These are phyloP conservation scores for Agriopis aurantiaria DNA, from an alignment of 2,888 invertebrate species.

Conservation along the genomic window DNA sequence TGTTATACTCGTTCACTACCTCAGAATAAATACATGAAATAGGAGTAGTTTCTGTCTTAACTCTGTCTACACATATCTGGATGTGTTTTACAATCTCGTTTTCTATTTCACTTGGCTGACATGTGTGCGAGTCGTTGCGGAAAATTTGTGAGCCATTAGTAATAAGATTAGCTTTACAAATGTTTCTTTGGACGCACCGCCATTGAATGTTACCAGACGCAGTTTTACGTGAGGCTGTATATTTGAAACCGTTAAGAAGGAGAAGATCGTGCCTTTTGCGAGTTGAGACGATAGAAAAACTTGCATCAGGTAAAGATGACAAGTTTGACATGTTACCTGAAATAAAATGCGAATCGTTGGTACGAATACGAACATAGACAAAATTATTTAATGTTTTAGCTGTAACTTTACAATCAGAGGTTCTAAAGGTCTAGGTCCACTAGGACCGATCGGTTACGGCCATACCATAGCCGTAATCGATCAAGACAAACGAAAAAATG, in stretches of 20 bases:
- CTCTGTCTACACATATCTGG: conserved; percentile 4
- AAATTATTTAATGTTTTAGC: not conserved
- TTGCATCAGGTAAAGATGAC: not conserved
- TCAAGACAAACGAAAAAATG: too few relatives aligned
- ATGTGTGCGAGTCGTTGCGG: not conserved
- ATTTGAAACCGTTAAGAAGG: conserved; percentile 1
- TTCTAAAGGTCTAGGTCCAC: too few relatives aligned
- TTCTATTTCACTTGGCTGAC: conserved; percentile 5
- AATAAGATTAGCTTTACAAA: not conserved
- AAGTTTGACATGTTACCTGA: not conserved
- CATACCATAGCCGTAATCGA: too few relatives aligned
- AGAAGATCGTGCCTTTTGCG: not conserved
- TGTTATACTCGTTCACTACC: conserved; percentile 2
- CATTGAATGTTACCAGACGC: not conserved
- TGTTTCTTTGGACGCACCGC: conserved; percentile 1
- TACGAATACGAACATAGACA: not conserved
- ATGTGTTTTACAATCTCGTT: conserved; percentile 8
- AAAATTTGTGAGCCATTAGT: not conserved
- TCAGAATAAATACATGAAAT: not conserved
- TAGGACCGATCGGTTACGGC: too few relatives aligned
- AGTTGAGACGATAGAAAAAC: not conserved
- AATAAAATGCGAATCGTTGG: not conserved
- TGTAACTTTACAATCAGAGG: too few relatives aligned
- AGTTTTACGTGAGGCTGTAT: conserved; percentile 1
- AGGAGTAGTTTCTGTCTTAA: not conserved